Conservation (phyloP, 2,888 invertebrate genomes). For the Loripinus fragilis region DNA sequence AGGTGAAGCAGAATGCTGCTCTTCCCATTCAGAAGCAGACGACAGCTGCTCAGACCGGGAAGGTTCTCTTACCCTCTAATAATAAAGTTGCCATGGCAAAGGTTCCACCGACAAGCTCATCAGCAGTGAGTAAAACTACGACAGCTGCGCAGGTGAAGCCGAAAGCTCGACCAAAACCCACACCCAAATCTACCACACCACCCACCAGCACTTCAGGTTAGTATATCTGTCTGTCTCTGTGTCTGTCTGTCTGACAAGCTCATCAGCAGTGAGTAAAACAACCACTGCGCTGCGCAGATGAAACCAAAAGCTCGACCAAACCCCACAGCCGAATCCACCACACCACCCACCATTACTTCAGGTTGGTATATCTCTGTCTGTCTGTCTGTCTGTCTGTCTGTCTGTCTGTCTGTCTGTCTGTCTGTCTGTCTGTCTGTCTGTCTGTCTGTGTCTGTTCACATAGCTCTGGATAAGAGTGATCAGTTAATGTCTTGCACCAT, state of each 20-base stretch:
- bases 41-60: conserved; percentile 66
- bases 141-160: conserved; percentile 36
- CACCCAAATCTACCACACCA: conserved; percentile 41
- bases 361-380: conserved; percentile 6
- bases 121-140: conserved; percentile 53
- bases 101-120: conserved; percentile 70
- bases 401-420: no score
- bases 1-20: conserved; percentile 35
- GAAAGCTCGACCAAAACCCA: conserved; percentile 57
- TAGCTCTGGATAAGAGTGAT: no score
- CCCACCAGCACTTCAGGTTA: conserved; percentile 35
- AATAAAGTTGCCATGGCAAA: conserved; percentile 73
- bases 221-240: neutral
- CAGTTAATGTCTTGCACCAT: no score
- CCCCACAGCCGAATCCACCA: conserved; percentile 39
- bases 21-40: conserved; percentile 65
- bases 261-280: conserved; percentile 51
- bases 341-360: conserved; percentile 39
- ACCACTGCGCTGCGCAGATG: conserved; percentile 34
- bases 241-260: conserved; percentile 60
- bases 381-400: no score
- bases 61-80: conserved; percentile 73
- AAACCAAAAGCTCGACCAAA: conserved; percentile 59
- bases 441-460: no score
- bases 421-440: no score